Conservation (phyloP, 37 sponge, comb jelly and placozoan genomes). For the Theonella swinhoei region DNA sequence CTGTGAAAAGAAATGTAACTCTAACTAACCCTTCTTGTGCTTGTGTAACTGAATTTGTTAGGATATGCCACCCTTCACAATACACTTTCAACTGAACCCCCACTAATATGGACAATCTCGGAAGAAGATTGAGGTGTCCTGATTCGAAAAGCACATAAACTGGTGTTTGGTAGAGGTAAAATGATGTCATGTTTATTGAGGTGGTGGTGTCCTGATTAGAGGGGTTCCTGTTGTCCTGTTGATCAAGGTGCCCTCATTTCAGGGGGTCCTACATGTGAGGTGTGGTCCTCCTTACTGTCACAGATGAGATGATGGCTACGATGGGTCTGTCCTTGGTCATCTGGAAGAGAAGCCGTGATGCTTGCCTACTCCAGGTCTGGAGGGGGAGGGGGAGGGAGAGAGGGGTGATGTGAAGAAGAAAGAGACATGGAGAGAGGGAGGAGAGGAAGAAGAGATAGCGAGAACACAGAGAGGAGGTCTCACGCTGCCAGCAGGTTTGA, state of each 20-base stretch:
- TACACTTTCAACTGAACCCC: neutral
- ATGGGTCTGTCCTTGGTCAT: conserved; percentile 67
- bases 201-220: too few relatives aligned
- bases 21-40: too few relatives aligned
- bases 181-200: neutral
- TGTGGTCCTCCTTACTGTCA: conserved; percentile 43
- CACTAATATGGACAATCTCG: neutral
- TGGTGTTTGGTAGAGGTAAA: neutral
- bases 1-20: conserved; percentile 12
- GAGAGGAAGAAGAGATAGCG: too few relatives aligned
- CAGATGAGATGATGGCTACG: conserved; percentile 35
- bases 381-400: neutral
- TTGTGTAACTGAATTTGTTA: neutral
- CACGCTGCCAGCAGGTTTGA: conserved; percentile 60
- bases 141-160: too few relatives aligned
- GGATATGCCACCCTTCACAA: neutral
- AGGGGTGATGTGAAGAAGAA: neutral
- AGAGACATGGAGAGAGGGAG: neutral
- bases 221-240: too few relatives aligned
- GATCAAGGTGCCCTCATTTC: too few relatives aligned
- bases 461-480: conserved; percentile 18
- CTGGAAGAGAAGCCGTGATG: conserved; percentile 30
- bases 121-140: too few relatives aligned
- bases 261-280: too few relatives aligned
- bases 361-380: conserved; percentile 51